A percentile compares a stretch with the other conserved stretches of the same genome.
Evolutionary conservation across 2,113 vertebrate species (phyloP).

Genomic region (Percopsis transmontana): DNA sequence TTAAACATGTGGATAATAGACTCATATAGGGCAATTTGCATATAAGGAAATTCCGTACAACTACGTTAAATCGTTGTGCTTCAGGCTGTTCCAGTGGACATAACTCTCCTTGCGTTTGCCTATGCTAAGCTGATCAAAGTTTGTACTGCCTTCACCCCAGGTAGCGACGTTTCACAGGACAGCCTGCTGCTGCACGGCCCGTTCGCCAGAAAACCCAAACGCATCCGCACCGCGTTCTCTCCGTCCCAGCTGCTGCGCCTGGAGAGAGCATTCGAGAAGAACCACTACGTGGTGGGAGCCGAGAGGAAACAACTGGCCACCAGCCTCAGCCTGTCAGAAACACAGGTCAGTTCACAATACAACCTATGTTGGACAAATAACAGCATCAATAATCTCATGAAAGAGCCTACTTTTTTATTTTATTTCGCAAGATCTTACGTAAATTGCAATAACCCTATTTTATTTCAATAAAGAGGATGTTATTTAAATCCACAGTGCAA

Average conservation of each 20-base stretch:
- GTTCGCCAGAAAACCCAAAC: conserved; percentile 93
- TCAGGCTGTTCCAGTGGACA: no score
- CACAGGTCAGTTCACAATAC: conserved; percentile 80
- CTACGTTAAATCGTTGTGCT: no score
- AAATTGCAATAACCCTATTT: no score
- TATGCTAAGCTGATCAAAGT: neutral
- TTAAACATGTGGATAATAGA: no score
- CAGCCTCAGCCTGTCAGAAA: conserved; percentile 93
- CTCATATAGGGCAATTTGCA: no score
- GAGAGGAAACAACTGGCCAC: conserved; percentile 95
- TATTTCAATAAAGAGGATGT: no score
- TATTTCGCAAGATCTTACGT: no score
- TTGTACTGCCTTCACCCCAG: conserved; percentile 60
- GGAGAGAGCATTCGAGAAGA: conserved; percentile 97
- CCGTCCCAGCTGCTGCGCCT: conserved; percentile 94
- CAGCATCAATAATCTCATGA: no score
- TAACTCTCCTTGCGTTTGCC: neutral
- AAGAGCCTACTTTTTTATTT: no score
- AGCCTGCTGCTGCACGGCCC: conserved; percentile 93
- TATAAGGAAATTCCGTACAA: no score
- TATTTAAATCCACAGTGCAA: neutral
- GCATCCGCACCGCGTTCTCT: conserved; percentile 96
- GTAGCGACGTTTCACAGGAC: conserved; percentile 91
- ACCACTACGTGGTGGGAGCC: conserved; percentile 96
- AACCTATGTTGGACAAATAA: neutral